Base-by-base conservation (phyloP, 2,888 invertebrate genomes). In the Oegoconia quadripuncta region DNA sequence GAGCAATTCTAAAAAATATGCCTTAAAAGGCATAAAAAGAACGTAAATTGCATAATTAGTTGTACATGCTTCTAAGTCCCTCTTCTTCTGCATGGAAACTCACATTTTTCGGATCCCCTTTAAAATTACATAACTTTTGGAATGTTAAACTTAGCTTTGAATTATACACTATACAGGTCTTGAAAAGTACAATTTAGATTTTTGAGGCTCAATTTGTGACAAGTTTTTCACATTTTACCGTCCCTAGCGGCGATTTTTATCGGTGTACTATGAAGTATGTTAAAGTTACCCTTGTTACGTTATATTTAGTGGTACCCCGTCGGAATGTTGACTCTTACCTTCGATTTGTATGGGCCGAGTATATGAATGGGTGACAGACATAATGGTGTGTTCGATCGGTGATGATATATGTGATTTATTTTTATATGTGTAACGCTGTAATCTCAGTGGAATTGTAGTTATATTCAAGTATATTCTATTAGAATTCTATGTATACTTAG, bases 201-300 rank as follows among this genome's bases (percentile, higher is more conserved):
- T 68, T 70, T 63, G 74, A 74, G 72, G 76, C 77, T 79, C 72
- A 77, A 66, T 48, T 64, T 60, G 64, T 63, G 68, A 60, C 62
- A 58, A 60, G 62, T 63, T 27, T 56, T 49, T 59, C 59, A 58
- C 55, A 54, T 34, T 50, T 49, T 55, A 55, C 58, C 61, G 62
- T 63, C 61, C 54, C 39, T 45, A 41, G 59, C 48, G 67, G 48
- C 67, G 70, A 54, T 50, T 48, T 51, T 43, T 52, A 46, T 31
- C 44, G 54, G 62, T 55, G 53, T 57, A 56, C 25, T 25, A 12
- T 46, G 57, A 67, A 58, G 50, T 59, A 63, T 68, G 62, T 74
- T 74, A 62, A 66, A 79, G 82, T 81, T 82, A 82, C 81, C 81
- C 71, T 73, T 73, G 78, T 78, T 81, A 74, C 63, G 71, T 77